A percentile compares a stretch with the other conserved stretches of the same genome.
These are phyloP conservation scores for Seriola dumerili DNA, from an alignment of 2,113 vertebrate species.

Conservation along the genomic window DNA sequence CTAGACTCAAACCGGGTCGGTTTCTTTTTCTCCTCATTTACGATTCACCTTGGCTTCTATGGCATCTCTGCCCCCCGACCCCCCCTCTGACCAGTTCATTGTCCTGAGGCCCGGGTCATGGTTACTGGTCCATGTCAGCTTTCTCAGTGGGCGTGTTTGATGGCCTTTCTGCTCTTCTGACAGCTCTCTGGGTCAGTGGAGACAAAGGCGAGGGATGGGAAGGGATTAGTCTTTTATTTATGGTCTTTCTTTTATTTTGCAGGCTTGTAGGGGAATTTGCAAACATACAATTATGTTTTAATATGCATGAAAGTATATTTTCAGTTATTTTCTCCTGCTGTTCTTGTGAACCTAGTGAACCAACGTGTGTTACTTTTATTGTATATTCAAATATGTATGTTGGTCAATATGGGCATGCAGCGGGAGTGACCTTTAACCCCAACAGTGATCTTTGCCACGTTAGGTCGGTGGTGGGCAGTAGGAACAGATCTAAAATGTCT, in stretches of 20 bases:
- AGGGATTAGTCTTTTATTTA: constrained; percentile 72
- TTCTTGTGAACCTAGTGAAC: constrained; percentile 39
- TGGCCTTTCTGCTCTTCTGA: constrained; percentile 74
- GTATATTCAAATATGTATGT: constrained; percentile 31
- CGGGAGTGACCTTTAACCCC: constrained; percentile 63
- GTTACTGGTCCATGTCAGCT: constrained; percentile 73
- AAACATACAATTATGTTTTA: constrained; percentile 58
- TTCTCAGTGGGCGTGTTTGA: constrained; percentile 74
- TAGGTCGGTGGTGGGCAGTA: constrained; percentile 47
- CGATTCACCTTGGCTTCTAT: constrained; percentile 52
- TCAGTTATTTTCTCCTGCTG: constrained; percentile 10
- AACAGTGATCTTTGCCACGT: constrained; percentile 63
- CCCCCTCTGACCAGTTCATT: constrained; percentile 57
- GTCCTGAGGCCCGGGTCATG: constrained; percentile 67
- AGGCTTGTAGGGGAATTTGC: constrained; percentile 49
- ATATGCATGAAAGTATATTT: constrained; percentile 33
- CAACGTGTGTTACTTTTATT: constrained; percentile 3
- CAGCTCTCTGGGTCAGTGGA: constrained; percentile 72
- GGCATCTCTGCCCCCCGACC: constrained; percentile 20
- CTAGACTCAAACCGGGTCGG: constrained; percentile 32
- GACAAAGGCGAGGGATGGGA: constrained; percentile 62
- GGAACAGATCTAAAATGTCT: constrained; percentile 77
- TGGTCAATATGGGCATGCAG: constrained; percentile 35
- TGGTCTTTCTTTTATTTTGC: constrained; percentile 47
- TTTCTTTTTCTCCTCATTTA: constrained; percentile 39